Conservation (phyloP, 2,797 vertebrate species). For the Alcedo quadribrachys region DNA sequence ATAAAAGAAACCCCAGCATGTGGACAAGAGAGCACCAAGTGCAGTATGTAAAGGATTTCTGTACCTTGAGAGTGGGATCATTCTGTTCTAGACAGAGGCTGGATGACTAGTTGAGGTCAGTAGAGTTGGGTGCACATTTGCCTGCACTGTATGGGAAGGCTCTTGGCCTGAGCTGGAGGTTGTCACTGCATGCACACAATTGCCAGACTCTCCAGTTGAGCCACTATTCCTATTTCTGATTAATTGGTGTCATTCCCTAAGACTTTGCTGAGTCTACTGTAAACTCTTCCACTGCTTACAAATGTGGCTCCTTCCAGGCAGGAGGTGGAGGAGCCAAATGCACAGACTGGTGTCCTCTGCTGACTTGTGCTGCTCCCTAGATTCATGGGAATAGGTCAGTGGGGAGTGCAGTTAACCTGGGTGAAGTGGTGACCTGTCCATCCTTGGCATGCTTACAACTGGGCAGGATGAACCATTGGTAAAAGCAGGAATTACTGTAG, state of each 20-base stretch:
- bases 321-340: not conserved
- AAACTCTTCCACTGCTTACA: not conserved
- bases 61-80: not conserved
- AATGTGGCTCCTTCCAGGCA: not conserved
- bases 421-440: not conserved
- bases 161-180: not conserved
- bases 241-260: not conserved
- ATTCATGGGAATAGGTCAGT: not conserved
- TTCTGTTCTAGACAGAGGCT: not conserved
- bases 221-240: not conserved
- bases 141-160: not conserved
- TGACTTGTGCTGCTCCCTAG: not conserved
- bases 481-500: not conserved
- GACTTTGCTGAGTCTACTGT: not conserved
- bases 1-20: fast-evolving
- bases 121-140: not conserved
- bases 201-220: not conserved
- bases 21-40: not conserved
- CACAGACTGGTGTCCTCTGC: fast-evolving
- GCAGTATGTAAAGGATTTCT: fast-evolving
- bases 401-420: not conserved
- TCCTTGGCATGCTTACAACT: not conserved
- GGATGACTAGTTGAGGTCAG: not conserved
- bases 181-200: not conserved
- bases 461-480: fast-evolving